phyloP scores from a whole-genome alignment of 2,797 vertebrate genomes.

The Spinibarbus caldwelli region DNA sequence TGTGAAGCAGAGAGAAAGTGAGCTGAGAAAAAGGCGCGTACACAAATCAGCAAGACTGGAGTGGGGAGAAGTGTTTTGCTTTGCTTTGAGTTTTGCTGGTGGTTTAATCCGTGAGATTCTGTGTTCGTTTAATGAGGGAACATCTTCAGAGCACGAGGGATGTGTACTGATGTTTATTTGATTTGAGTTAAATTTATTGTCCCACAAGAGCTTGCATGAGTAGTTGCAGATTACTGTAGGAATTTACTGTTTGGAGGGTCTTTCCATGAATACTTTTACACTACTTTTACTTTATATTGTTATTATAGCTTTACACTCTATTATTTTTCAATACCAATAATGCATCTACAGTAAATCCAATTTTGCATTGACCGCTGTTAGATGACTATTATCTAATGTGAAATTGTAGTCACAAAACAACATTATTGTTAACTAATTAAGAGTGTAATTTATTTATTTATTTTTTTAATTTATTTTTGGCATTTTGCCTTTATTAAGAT shows the following conservation, averaged over 20 bases:
- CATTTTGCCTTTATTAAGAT: no score
- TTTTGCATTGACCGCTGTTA: no score
- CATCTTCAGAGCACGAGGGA: conserved; percentile 6
- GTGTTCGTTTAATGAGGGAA: conserved; percentile 5
- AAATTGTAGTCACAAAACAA: background rate
- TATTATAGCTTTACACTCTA: background rate
- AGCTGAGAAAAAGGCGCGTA: no score
- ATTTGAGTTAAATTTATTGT: background rate
- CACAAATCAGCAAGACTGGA: no score
- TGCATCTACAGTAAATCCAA: no score
- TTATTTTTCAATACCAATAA: background rate
- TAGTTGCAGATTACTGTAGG: background rate
- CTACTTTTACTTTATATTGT: background rate
- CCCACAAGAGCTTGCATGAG: background rate
- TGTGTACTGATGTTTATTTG: conserved; percentile 2
- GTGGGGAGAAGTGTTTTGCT: background rate
- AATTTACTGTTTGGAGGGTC: background rate
- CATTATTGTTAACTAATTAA: no score
- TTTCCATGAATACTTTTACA: background rate
- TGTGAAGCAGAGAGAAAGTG: background rate
- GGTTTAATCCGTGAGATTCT: background rate
- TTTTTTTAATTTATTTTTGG: no score
- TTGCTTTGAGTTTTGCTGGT: background rate
- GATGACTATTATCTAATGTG: background rate
- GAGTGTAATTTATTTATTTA: no score